Evolutionary conservation across 2,113 vertebrate genomes (phyloP), one percentile per base, ranked within the genome.

Genomic region (Baryphthengus martii): DNA sequence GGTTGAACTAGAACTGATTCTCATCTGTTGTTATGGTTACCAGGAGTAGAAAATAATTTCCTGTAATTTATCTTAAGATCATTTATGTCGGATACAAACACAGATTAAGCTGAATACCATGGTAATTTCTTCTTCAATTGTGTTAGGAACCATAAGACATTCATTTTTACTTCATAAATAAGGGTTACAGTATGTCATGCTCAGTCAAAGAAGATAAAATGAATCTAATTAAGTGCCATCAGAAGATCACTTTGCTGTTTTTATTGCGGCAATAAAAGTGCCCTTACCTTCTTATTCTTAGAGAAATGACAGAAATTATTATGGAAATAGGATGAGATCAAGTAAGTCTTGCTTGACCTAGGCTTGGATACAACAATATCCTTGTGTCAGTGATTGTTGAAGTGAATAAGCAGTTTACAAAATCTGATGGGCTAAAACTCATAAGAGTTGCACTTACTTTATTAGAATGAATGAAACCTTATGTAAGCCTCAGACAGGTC

Each of bases 1-100:
- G 95, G 93, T 89, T 94, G 95, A 96, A 94, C 88, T 65, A 95
- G 96, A 90, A 96, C 91, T 75, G 73, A 91, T 80, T 95, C 93
- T 97, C 97, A 90, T 96, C 95, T 96, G 98, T 98, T 95, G 98
- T 97, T 97, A 98, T 98, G 98, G 98, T 97, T 97, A 98, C 97
- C 39, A 92, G 93, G 91, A 96, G 90, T 93, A 95, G 95, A 97
- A 97, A 96, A 96, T 97, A 97, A 98, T 98, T 98, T 98, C 98
- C 98, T 98, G 98, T 85, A 95, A 97, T 97, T 97, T 97, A 97
- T 98, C 98, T 97, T 89, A 97, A 94, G 85, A 98, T 98, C 97
- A 84, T 96, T 96, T 97, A 91, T 96, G 97, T 96, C 79, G 88
- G 98, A 97, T 96, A 97, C 92, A 96, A 97, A 97, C 75, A 97